Evolutionary conservation across 2,888 invertebrate species (phyloP).

Genomic region (Thera obeliscata): DNA sequence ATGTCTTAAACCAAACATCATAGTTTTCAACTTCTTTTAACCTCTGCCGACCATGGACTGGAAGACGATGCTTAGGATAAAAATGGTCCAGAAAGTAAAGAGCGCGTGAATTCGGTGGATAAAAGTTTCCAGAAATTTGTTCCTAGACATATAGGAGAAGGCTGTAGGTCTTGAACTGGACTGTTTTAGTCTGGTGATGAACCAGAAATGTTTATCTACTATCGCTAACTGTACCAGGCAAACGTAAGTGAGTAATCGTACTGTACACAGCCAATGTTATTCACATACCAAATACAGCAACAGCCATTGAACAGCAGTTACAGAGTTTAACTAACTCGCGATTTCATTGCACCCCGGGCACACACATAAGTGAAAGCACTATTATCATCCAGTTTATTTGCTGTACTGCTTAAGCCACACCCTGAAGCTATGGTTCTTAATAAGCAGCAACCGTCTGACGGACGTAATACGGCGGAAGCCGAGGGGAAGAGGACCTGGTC

Average conservation of each 20-base stretch:
- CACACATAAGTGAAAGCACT: slow-evolving; percentile 47
- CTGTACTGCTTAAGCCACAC: slow-evolving; percentile 12
- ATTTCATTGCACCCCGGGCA: slow-evolving; percentile 34
- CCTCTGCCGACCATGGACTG: no score
- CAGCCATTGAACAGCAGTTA: no score
- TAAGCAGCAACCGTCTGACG: background rate
- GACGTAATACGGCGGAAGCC: background rate
- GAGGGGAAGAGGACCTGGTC: background rate
- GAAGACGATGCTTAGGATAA: no score
- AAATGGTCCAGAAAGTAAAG: no score
- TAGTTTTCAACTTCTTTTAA: no score
- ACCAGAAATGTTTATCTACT: no score
- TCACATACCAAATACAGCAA: slow-evolving; percentile 9
- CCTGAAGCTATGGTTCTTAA: slow-evolving; percentile 11
- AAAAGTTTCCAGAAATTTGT: no score
- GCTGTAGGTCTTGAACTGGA: no score
- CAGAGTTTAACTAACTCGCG: slow-evolving; percentile 17
- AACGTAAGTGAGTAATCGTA: background rate
- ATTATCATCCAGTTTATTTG: slow-evolving; percentile 44
- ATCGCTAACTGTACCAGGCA: no score
- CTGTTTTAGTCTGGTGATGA: no score
- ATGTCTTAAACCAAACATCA: no score
- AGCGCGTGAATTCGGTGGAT: background rate
- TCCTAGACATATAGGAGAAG: no score
- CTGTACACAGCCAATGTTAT: slow-evolving; percentile 4